Evolutionary conservation across 1,140 invertebrate species (phyloP).

Genomic region (Zeugodacus cucurbitae): DNA sequence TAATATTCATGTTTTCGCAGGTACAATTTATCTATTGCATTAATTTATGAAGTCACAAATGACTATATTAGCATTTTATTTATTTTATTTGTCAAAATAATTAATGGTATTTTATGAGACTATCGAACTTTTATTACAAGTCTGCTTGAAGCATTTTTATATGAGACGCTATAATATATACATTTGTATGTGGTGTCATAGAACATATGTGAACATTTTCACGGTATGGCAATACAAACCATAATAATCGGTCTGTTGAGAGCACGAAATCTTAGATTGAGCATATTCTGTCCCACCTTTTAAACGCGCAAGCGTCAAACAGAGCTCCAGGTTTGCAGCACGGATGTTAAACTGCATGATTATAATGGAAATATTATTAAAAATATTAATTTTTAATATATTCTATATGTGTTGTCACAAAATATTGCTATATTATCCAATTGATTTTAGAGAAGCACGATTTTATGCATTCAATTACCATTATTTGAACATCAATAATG

Average conservation of each 20-base stretch:
- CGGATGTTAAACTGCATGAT: neutral
- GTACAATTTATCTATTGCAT: too few species aligned
- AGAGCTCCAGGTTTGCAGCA: neutral
- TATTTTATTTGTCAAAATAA: too few species aligned
- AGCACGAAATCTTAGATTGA: neutral
- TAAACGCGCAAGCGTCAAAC: neutral
- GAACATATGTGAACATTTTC: neutral
- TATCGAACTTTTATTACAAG: too few species aligned
- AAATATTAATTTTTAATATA: neutral
- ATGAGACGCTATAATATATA: neutral
- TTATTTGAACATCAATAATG: neutral
- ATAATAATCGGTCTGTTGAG: neutral
- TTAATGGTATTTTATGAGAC: too few species aligned
- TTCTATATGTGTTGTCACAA: neutral
- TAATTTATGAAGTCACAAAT: too few species aligned
- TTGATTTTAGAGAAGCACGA: neutral
- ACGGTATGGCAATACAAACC: neutral
- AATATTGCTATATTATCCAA: neutral
- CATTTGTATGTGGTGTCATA: neutral
- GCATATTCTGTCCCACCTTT: neutral
- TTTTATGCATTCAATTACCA: neutral
- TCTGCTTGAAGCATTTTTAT: too few species aligned
- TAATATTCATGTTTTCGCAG: too few species aligned
- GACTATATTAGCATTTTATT: too few species aligned
- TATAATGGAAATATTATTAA: neutral